Percentiles rank a stretch among this genome's conserved stretches.
These are phyloP conservation scores for Eleginops maclovinus DNA, from an alignment of 2,113 vertebrate species.

Conservation along the genomic window DNA sequence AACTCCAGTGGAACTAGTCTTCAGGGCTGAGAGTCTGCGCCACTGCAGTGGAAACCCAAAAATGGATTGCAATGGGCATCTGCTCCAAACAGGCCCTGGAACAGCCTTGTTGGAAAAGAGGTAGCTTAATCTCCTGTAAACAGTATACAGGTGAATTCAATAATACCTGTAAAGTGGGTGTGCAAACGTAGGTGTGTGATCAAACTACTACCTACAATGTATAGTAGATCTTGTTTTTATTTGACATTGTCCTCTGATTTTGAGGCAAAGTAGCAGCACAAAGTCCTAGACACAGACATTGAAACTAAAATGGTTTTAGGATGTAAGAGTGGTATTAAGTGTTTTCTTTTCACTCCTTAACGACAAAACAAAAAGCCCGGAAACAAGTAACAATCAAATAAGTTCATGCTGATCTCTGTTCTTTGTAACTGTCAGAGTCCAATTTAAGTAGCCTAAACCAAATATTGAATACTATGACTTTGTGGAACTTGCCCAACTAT, in stretches of 20 bases:
- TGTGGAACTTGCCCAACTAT: constrained; percentile 12
- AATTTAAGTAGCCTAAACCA: not conserved
- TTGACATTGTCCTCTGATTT: not conserved
- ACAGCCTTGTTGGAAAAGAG: too few species aligned
- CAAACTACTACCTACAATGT: not conserved
- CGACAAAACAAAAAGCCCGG: not conserved
- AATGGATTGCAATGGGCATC: too few species aligned
- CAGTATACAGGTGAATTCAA: constrained; percentile 4
- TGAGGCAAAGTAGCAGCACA: not conserved
- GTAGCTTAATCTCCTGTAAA: not conserved
- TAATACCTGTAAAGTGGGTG: not conserved
- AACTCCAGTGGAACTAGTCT: too few species aligned
- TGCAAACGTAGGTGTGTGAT: constrained; percentile 2
- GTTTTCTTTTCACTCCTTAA: not conserved
- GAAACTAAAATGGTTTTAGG: not conserved
- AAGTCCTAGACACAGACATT: not conserved
- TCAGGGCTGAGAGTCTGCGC: too few species aligned
- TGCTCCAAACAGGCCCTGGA: too few species aligned
- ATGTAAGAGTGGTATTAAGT: not conserved
- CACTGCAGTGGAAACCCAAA: too few species aligned
- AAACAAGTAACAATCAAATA: not conserved
- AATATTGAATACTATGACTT: not conserved
- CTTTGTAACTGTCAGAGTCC: not conserved
- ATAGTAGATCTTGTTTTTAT: not conserved
- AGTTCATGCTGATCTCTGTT: not conserved